Evolutionary conservation across 2,113 vertebrate species (phyloP).

Genomic region (Ameiurus melas): DNA sequence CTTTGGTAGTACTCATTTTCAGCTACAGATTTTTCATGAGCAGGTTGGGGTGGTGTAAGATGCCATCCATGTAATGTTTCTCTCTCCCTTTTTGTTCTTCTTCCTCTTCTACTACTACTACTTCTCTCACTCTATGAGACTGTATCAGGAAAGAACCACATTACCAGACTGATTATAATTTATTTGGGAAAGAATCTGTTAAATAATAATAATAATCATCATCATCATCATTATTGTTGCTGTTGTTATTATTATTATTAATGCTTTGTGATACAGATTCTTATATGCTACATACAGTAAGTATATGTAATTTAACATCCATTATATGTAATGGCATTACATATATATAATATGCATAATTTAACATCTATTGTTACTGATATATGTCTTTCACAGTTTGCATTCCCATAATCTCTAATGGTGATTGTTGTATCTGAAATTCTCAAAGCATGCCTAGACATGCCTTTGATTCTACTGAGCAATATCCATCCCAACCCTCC

Average conservation of each 20-base stretch:
- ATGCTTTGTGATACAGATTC: background rate
- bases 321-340: background rate
- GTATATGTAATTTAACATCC: background rate
- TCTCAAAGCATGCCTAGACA: constrained; percentile 2
- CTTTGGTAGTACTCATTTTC: background rate
- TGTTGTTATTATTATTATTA: background rate
- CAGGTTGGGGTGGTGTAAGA: background rate
- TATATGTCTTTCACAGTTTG: background rate
- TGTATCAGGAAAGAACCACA: background rate
- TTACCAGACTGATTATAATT: background rate
- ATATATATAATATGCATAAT: background rate
- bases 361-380: background rate
- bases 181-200: background rate
- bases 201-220: background rate
- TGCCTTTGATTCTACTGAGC: background rate
- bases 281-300: background rate
- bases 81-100: background rate
- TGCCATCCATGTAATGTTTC: background rate
- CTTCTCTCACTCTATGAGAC: background rate
- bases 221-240: background rate
- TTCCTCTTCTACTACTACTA: background rate
- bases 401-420: background rate
- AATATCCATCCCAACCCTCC: background rate
- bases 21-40: background rate
- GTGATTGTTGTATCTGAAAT: constrained; percentile 4